These are phyloP conservation scores for Boloria selene DNA, from an alignment of 2,888 invertebrate species.

Conservation along the genomic window DNA sequence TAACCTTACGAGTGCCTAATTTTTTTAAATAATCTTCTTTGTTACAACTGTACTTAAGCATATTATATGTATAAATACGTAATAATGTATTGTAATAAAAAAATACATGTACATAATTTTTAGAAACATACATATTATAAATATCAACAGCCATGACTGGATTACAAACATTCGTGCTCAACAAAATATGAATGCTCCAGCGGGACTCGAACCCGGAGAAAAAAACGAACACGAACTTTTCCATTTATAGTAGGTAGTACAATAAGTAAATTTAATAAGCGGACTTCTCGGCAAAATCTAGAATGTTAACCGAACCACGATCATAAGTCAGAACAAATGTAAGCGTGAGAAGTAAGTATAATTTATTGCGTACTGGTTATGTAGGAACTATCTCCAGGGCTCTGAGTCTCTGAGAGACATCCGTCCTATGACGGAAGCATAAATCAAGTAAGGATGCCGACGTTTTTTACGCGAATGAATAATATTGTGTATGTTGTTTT, in stretches of 20 bases:
- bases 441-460: conserved; percentile 36
- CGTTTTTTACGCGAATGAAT: conserved; percentile 11
- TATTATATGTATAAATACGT: too few species aligned
- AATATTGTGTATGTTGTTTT: neutral
- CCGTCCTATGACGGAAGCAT: conserved; percentile 38
- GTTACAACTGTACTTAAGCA: too few species aligned
- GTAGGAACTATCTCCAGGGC: conserved; percentile 29
- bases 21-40: too few species aligned
- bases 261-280: conserved; percentile 9
- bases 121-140: too few species aligned
- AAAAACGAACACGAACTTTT: too few species aligned
- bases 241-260: neutral
- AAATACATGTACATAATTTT: too few species aligned
- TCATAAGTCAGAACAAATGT: conserved; percentile 25
- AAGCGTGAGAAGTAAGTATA: conserved; percentile 20
- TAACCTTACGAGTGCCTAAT: too few species aligned
- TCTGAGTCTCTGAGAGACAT: conserved; percentile 30
- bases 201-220: too few species aligned
- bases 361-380: conserved; percentile 24
- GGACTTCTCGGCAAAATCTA: conserved; percentile 3
- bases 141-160: too few species aligned
- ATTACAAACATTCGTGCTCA: too few species aligned
- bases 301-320: conserved; percentile 8
- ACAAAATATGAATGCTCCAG: too few species aligned
- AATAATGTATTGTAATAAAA: too few species aligned